These are phyloP conservation scores for Austrolebias charrua DNA, from an alignment of 2,797 vertebrate genomes.

Conservation along the genomic window DNA sequence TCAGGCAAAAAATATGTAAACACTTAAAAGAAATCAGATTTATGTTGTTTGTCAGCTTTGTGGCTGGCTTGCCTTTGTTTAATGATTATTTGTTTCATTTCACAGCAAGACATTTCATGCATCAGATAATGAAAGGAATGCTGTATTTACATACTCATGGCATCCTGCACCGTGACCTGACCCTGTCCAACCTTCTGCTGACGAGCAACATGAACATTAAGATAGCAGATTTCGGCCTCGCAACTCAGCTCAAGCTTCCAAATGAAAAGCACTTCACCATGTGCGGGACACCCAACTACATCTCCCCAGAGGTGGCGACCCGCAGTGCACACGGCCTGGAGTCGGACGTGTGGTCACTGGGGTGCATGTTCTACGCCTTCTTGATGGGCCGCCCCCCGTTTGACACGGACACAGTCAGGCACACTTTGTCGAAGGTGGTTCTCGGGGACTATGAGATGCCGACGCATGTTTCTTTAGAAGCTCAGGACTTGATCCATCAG, in stretches of 20 bases:
- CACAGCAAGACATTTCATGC: slow-evolving; percentile 94
- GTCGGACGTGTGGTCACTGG: slow-evolving; percentile 96
- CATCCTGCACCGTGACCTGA: slow-evolving; percentile 96
- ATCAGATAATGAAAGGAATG: slow-evolving; percentile 95
- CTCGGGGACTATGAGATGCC: slow-evolving; percentile 94
- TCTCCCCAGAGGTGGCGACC: slow-evolving; percentile 97
- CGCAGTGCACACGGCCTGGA: slow-evolving; percentile 94
- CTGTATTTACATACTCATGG: slow-evolving; percentile 98
- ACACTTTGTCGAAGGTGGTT: slow-evolving; percentile 92
- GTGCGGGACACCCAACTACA: slow-evolving; percentile 98
- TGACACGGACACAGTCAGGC: slow-evolving; percentile 94
- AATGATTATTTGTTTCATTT: slow-evolving; percentile 15
- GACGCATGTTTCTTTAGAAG: slow-evolving; percentile 84
- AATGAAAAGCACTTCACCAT: slow-evolving; percentile 98
- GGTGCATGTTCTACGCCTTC: slow-evolving; percentile 98
- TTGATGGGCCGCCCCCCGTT: slow-evolving; percentile 93
- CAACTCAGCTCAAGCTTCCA: slow-evolving; percentile 92
- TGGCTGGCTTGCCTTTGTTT: neutral
- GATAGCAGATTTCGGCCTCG: slow-evolving; percentile 95
- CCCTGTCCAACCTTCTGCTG: slow-evolving; percentile 93
- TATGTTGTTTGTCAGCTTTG: neutral
- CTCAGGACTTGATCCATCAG: slow-evolving; percentile 89
- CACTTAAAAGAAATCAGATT: neutral
- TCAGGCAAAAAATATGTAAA: slow-evolving; percentile 51
- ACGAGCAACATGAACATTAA: slow-evolving; percentile 93